Conservation (phyloP, 2,888 invertebrate genomes). For the Pandemis corylana region DNA sequence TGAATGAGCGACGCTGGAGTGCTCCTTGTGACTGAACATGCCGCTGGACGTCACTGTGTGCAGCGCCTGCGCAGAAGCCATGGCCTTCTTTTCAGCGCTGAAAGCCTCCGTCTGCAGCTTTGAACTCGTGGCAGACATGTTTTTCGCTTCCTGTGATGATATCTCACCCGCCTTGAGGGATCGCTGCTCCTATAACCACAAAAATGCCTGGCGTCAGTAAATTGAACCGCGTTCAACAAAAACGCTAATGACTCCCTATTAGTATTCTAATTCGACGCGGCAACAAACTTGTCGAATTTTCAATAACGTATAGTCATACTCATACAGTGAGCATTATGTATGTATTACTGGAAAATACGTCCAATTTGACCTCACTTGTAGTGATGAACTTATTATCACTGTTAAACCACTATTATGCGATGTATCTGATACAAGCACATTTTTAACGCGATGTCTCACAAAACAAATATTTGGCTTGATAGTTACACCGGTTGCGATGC, state of each 20-base stretch:
- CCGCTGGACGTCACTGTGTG: slow-evolving; percentile 92
- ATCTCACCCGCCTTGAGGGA: slow-evolving; percentile 93
- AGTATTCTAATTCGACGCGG: slow-evolving; percentile 41
- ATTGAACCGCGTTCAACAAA: slow-evolving; percentile 30
- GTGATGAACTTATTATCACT: slow-evolving; percentile 65
- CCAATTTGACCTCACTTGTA: slow-evolving; percentile 48
- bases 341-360: slow-evolving; percentile 39
- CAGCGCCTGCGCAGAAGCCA: slow-evolving; percentile 90
- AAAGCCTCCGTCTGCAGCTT: slow-evolving; percentile 94
- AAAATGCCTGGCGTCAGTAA: slow-evolving; percentile 29
- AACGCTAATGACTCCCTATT: slow-evolving; percentile 34
- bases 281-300: slow-evolving; percentile 30
- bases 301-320: slow-evolving; percentile 19
- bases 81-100: slow-evolving; percentile 92
- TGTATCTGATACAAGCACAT: slow-evolving; percentile 51
- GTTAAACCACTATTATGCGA: slow-evolving; percentile 58
- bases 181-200: slow-evolving; percentile 89
- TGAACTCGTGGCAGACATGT: slow-evolving; percentile 92
- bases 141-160: slow-evolving; percentile 93
- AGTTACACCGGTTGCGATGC: slow-evolving; percentile 77
- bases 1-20: slow-evolving; percentile 90
- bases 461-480: slow-evolving; percentile 69
- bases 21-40: slow-evolving; percentile 90
- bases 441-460: slow-evolving; percentile 66
- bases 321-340: slow-evolving; percentile 7